These are phyloP conservation scores for Melospiza georgiana DNA, from an alignment of 2,113 vertebrate genomes.

Conservation along the genomic window DNA sequence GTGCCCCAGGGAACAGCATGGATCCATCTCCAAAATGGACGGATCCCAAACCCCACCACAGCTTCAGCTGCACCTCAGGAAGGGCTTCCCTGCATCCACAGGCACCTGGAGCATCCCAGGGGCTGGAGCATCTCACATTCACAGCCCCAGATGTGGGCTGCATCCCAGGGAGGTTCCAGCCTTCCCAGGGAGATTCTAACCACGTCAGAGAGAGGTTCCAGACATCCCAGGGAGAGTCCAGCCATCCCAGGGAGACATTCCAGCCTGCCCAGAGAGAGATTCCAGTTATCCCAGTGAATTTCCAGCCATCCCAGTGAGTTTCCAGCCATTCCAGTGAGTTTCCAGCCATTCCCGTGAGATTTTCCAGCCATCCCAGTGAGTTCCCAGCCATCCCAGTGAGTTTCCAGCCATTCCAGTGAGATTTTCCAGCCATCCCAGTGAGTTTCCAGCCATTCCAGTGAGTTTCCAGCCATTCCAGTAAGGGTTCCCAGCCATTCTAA, in stretches of 20 bases:
- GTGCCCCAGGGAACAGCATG: not conserved
- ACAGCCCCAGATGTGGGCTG: accelerated
- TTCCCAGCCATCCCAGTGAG: accelerated
- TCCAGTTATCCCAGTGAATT: not conserved
- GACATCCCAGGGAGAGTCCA: no score
- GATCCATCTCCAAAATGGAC: accelerated
- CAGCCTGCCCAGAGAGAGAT: not conserved
- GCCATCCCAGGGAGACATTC: accelerated
- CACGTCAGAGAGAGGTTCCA: not conserved
- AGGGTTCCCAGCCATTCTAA: no score
- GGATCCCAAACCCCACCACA: not conserved
- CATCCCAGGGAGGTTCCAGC: not conserved
- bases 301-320: no score
- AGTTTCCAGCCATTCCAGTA: accelerated
- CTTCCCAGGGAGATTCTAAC: accelerated
- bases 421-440: no score
- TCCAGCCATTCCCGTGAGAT: not conserved
- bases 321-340: accelerated
- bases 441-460: not conserved
- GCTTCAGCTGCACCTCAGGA: not conserved
- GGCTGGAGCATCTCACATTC: accelerated
- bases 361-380: not conserved
- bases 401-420: not conserved
- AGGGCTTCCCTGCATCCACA: not conserved
- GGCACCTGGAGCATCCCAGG: not conserved